Conservation (phyloP, 2,888 invertebrate genomes). For the Antheraea yamamai region DNA sequence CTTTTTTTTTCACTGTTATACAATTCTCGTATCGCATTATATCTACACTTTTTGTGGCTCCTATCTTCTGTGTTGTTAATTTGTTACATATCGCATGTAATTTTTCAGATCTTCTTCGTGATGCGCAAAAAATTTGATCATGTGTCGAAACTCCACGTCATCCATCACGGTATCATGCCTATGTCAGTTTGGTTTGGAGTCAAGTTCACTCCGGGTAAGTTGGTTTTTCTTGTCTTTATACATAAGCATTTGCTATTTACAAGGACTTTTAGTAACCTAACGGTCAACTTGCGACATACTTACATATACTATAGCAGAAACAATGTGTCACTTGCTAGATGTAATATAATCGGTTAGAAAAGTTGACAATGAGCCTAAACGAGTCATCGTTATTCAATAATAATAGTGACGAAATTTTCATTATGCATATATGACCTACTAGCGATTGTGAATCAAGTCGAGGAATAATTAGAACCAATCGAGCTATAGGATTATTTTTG, state of each 20-base stretch:
- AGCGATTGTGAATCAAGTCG: neutral
- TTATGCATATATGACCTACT: neutral
- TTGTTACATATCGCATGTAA: slow-evolving; percentile 1
- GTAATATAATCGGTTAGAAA: neutral
- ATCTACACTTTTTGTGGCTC: neutral
- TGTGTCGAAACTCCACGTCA: slow-evolving; percentile 94
- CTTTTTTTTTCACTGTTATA: neutral
- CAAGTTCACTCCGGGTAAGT: slow-evolving; percentile 91
- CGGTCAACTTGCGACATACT: neutral
- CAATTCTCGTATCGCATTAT: neutral
- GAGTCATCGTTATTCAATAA: neutral
- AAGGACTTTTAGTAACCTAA: neutral
- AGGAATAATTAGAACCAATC: neutral
- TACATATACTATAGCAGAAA: neutral
- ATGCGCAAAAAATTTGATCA: slow-evolving; percentile 96
- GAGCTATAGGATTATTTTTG: neutral
- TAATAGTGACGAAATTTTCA: neutral
- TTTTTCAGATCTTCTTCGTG: slow-evolving; percentile 91
- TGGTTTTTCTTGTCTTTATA: neutral
- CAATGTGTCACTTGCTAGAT: neutral
- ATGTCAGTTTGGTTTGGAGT: slow-evolving; percentile 96
- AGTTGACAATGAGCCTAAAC: neutral
- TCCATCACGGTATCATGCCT: slow-evolving; percentile 98
- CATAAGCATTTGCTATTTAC: neutral
- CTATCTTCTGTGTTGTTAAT: neutral